These are phyloP conservation scores for Eutolmus rufibarbis DNA, from an alignment of 2,888 invertebrate species.

Conservation along the genomic window DNA sequence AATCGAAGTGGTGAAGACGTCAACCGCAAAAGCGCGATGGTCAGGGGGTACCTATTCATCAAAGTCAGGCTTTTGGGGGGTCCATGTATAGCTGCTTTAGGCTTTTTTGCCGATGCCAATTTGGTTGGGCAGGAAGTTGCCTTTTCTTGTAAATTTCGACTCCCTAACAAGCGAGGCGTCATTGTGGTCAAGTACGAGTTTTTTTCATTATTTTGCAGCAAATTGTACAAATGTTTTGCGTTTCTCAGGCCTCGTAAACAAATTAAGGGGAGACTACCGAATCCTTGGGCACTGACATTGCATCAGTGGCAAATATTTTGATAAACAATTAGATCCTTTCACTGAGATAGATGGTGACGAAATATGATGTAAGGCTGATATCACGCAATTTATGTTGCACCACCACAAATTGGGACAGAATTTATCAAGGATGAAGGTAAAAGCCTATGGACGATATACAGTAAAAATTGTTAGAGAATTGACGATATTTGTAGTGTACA, in stretches of 20 bases:
- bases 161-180: constrained; percentile 5
- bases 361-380: not conserved
- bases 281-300: not conserved
- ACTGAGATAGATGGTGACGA: not conserved
- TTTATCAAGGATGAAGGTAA: not conserved
- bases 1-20: constrained; percentile 30
- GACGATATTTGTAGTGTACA: too few relatives aligned
- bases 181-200: constrained; percentile 27
- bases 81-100: not conserved
- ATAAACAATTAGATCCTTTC: not conserved
- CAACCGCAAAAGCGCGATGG: not conserved
- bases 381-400: not conserved
- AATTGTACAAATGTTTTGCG: not conserved
- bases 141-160: not conserved
- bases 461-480: too few relatives aligned
- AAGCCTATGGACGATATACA: too few relatives aligned
- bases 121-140: not conserved
- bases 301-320: not conserved
- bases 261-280: not conserved
- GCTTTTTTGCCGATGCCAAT: not conserved
- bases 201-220: not conserved
- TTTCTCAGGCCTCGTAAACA: not conserved
- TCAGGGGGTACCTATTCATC: constrained; percentile 23
- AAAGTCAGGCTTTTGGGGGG: constrained; percentile 14
- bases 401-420: not conserved